Base-by-base conservation (phyloP, 1,140 invertebrate genomes). In the Ips nitidus region DNA sequence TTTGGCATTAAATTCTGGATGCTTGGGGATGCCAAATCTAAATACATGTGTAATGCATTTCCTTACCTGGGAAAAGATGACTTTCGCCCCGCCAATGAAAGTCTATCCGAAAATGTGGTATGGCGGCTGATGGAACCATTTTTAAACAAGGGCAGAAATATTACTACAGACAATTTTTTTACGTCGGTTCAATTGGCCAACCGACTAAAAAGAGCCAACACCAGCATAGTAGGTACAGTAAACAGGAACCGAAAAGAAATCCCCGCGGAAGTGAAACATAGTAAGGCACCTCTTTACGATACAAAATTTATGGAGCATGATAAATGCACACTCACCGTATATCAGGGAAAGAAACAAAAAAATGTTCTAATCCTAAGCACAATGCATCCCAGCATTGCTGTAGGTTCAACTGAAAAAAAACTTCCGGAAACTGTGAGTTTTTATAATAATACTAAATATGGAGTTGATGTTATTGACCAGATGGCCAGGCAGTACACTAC, bases 391-490 rank as follows among this genome's bases (percentile, higher is more conserved):
- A 5, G 4, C 2, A 7, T 6, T 39, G 36, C 4, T 6, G 1
- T 40, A 6, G 36, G 6, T 7, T 6, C 6, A 58, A 55, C 4
- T 55, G 6, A 58, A 37, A 39, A 37, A 37, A 5, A 58, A 58
- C 5, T 39, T 6, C 56, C 56, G 4, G 56, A 58, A 58, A 58
- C 6, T 41, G 39, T 58, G 6, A 41, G 36, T 39, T 58, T 58
- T 57, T 84, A 84, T 73, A 82, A 84, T 67, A 50, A 68, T 37
- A 81, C 81, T 36, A 84, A 82, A 79, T 80, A 79, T 22, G 82
- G 78, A 2, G 83, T 84, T 0, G 83, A 84, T 72, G 76, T 70
- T 8, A 75, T 83, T 6, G 80, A 84, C 72, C 77, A 82, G 74
- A 78, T 83, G 76, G 77, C 74, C 60, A 73, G 75, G 6, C 72